Percentiles rank a stretch among this genome's conserved stretches.
These are phyloP conservation scores for Tetragnatha montana DNA, from an alignment of 2,888 invertebrate species.

Conservation along the genomic window DNA sequence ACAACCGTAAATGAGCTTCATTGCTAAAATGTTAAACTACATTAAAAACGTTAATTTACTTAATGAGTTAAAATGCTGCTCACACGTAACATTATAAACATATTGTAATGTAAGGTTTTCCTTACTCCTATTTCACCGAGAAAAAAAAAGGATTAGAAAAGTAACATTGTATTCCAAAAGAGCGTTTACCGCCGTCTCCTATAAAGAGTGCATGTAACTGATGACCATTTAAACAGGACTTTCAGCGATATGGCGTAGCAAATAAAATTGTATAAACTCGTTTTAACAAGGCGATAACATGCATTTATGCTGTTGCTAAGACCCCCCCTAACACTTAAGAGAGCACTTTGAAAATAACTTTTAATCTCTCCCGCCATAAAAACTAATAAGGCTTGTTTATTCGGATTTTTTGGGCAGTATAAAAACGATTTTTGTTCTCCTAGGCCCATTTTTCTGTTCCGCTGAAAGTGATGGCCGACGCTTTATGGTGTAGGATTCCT, in stretches of 20 bases:
- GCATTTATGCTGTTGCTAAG: neutral
- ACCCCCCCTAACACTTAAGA: neutral
- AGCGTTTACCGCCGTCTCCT: too few relatives aligned
- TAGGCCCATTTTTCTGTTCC: neutral
- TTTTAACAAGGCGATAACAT: neutral
- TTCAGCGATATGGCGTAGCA: neutral
- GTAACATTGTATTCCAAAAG: too few relatives aligned
- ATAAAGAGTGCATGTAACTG: too few relatives aligned
- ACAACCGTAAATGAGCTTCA: too few relatives aligned
- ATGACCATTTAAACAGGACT: neutral
- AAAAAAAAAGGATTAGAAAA: too few relatives aligned
- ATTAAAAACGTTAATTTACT: too few relatives aligned
- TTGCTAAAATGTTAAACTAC: too few relatives aligned
- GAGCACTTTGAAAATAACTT: neutral
- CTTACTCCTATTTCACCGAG: too few relatives aligned
- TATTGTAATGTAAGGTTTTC: too few relatives aligned
- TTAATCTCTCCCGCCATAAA: neutral
- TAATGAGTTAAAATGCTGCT: too few relatives aligned
- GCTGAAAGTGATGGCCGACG: neutral
- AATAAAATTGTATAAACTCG: neutral
- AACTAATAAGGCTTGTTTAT: neutral
- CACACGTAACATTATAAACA: too few relatives aligned
- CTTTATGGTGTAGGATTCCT: neutral
- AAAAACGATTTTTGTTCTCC: neutral
- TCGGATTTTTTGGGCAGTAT: neutral